A percentile compares a stretch with the other conserved stretches of the same genome.
Conservation (phyloP, 2,888 invertebrate genomes). For the Melanostoma mellinum region DNA sequence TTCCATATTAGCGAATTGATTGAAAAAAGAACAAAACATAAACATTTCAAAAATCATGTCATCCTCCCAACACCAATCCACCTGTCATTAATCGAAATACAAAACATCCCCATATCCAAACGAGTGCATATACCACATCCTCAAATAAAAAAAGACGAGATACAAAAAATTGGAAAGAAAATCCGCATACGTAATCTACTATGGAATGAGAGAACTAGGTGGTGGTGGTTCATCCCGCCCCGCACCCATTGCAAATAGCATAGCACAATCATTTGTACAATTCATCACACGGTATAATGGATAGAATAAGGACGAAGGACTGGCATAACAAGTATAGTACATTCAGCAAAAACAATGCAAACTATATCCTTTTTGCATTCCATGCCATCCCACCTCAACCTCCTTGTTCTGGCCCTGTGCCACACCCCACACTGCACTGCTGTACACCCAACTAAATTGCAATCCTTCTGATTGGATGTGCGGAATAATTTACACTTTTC, state of each 20-base stretch:
- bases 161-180: slow-evolving; percentile 40
- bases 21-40: slow-evolving; percentile 19
- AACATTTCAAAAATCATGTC: slow-evolving; percentile 69
- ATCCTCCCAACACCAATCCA: slow-evolving; percentile 6
- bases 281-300: slow-evolving; percentile 71
- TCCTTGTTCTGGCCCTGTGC: not conserved
- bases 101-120: slow-evolving; percentile 31
- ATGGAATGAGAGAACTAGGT: not conserved
- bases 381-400: not conserved
- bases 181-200: slow-evolving; percentile 58
- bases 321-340: slow-evolving; percentile 50
- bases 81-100: not conserved
- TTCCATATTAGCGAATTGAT: slow-evolving; percentile 68
- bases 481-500: slow-evolving; percentile 73
- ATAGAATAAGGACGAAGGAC: slow-evolving; percentile 72
- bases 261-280: slow-evolving; percentile 69
- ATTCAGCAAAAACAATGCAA: slow-evolving; percentile 67
- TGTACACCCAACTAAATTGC: slow-evolving; percentile 78
- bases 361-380: slow-evolving; percentile 62
- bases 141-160: slow-evolving; percentile 18
- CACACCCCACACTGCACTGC: not conserved
- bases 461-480: slow-evolving; percentile 80
- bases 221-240: not conserved
- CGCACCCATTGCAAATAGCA: slow-evolving; percentile 38
- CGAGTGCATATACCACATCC: slow-evolving; percentile 53